Evolutionary conservation across 1,140 invertebrate genomes (phyloP), one percentile per base, ranked within the genome.

Genomic region (Camponotus floridanus): DNA sequence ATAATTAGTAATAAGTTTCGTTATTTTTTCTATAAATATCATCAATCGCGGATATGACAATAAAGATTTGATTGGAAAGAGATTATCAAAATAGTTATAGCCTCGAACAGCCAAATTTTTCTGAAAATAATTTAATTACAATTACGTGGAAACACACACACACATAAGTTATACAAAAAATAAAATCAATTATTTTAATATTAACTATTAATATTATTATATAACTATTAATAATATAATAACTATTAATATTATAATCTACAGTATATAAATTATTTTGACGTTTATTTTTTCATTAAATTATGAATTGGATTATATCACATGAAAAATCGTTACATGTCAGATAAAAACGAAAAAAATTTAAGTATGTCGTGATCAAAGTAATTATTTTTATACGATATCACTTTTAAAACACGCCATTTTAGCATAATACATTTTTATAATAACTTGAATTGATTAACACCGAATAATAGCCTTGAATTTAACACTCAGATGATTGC

Each of bases 261-360:
- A 45, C 18, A 13, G 15, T 42, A 45, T 13, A 39, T 42, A 57
- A 0, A 59, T 45, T 18, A 57, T 71, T 21, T 45, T 45, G 67
- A 55, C n/a, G 21, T 26, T 65, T 65, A 76, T 65, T 80, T 81
- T 81, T 81, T 68, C 18, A 59, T 57, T 15, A 26, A 13, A 59
- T 33, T 45, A 5, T 51, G 48, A 15, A 51, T 51, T 51, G 4
- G 15, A 51, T 51, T 51, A 1, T 81, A 81, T 71, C 48, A 21
- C 39, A 33, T 39, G 26, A 31, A 61, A 67, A n/a, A 78, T 67
- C 26, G 18, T 9, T 21, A 36, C 9, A 36, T 39, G 33, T 31
- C 21, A 68, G 64, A 81, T 71, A 81, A 73, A 81, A 81, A 61
- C 3, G 15, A 71, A n/a, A 45, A 80, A 18, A 57, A 57, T 70